Base-by-base conservation (phyloP, 2,113 vertebrate genomes). In the Acanthisitta chloris region DNA sequence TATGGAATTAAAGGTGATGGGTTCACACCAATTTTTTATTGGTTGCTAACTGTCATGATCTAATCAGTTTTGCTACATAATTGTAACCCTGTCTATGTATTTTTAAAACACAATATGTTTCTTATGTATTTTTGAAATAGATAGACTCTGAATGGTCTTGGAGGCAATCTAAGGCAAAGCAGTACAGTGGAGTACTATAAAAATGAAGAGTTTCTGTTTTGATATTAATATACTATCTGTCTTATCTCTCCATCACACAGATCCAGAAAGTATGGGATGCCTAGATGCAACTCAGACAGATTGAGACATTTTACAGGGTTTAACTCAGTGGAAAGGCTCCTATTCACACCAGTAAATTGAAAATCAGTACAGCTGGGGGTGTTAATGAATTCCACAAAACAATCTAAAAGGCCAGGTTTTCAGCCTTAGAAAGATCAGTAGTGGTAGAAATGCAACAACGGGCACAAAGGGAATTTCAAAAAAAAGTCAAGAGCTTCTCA, bases 61-160 rank as follows among this genome's bases (percentile, higher is more conserved):
- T 95, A 95, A 72, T 93, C 26, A 80, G 42, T 94, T 94, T 96
- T 86, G 45, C 34, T 86, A 92, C 2, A 38, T 72, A 81, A 91
- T 31, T 91, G 65, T 82, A 94, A 88, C 15, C 11, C 36, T 34
- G 20, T 31, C 48, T 55, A 23, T 20, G 2, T 85, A 71, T 82
- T 92, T 95, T 88, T 29, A 91, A 95, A 94, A 82, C 62, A 45
- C 7, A 77, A 46, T 92, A 97, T 96, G 33, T 49, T 78, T 42
- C 42, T 42, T 45, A 9, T 40, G 8, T 55, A 52, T 74, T 81
- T 62, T 74, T 14, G 19, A 94, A 91, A 58, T 36, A 6, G 14
- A n/a, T 17, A 12, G 15, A 54, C 10, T 6, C 9, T 34, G 13
- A 34, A 31, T 12, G 31, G 17, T 65, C 12, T 85, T 70, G 57